Percentiles rank a stretch among this genome's conserved stretches.
Conservation (phyloP, 2,797 vertebrate species). For the Mus caroli region DNA sequence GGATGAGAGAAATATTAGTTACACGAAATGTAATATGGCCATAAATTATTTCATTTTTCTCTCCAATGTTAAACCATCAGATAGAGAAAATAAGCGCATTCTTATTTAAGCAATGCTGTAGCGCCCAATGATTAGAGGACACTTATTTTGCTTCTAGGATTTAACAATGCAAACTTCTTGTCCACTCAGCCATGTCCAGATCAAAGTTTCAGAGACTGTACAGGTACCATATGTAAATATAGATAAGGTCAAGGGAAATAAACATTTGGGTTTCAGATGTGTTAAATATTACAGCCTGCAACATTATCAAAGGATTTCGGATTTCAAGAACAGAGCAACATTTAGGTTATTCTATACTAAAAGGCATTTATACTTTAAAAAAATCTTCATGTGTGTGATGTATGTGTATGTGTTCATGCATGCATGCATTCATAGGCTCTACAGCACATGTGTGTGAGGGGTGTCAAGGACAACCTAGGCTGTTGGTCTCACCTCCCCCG, state of each 20-base stretch:
- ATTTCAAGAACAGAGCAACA: slow-evolving; percentile 1
- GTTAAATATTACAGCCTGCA: slow-evolving; percentile 37
- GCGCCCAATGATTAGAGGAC: slow-evolving; percentile 48
- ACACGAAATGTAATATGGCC: slow-evolving; percentile 55
- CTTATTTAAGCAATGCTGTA: slow-evolving; percentile 42
- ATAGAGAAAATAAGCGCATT: slow-evolving; percentile 43
- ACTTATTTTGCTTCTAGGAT: slow-evolving; percentile 46
- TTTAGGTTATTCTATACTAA: slow-evolving; percentile 56
- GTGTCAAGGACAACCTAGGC: not conserved
- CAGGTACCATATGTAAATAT: slow-evolving; percentile 51
- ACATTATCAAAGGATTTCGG: slow-evolving; percentile 41
- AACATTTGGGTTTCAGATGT: slow-evolving; percentile 53
- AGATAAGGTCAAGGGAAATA: slow-evolving; percentile 42
- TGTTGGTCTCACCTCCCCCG: too few relatives aligned
- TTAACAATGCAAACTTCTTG: slow-evolving; percentile 52
- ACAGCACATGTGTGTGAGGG: not conserved
- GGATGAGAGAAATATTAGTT: slow-evolving; percentile 34
- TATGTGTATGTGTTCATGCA: not conserved
- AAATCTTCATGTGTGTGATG: not conserved
- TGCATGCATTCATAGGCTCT: not conserved
- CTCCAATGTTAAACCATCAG: slow-evolving; percentile 57
- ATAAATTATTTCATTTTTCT: slow-evolving; percentile 55
- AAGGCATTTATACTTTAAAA: not conserved
- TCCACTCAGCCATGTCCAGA: slow-evolving; percentile 9
- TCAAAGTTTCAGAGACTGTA: slow-evolving; percentile 49